Evolutionary conservation across 1,140 invertebrate species (phyloP).

Genomic region (Euborellia annulipes): DNA sequence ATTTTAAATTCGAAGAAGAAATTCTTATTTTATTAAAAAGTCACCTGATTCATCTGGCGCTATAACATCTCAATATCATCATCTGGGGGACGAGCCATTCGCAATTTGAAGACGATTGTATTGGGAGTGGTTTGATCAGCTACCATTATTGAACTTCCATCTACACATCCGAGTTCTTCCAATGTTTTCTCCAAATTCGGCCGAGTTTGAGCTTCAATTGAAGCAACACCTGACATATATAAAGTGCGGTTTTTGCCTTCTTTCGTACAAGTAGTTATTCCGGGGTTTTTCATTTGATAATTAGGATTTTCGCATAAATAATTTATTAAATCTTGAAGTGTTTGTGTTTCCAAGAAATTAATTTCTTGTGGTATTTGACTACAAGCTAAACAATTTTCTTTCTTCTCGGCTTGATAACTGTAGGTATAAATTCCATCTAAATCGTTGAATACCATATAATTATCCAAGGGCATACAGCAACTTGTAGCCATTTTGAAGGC

Average conservation of each 20-base stretch:
- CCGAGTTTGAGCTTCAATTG: constrained; percentile 75
- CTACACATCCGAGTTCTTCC: constrained; percentile 59
- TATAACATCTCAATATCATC: too few relatives aligned
- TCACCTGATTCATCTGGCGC: too few relatives aligned
- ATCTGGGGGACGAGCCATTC: too few relatives aligned
- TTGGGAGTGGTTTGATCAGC: constrained; percentile 80
- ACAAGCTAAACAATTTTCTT: constrained; percentile 73
- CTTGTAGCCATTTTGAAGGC: constrained; percentile 93
- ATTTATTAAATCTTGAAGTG: constrained; percentile 66
- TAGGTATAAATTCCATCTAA: constrained; percentile 92
- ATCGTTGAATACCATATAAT: constrained; percentile 96
- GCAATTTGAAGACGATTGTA: constrained; percentile 41
- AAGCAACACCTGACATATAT: constrained; percentile 78
- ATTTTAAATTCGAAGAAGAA: too few relatives aligned
- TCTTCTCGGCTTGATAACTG: constrained; percentile 81
- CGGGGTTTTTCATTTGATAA: constrained; percentile 80
- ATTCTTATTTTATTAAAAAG: too few relatives aligned
- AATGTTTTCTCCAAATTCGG: constrained; percentile 77
- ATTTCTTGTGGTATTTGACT: constrained; percentile 57
- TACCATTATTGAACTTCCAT: constrained; percentile 73
- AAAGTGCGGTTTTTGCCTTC: constrained; percentile 79
- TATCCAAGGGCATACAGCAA: constrained; percentile 77
- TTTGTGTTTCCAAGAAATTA: constrained; percentile 41
- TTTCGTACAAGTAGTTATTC: constrained; percentile 51
- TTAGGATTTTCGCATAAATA: constrained; percentile 52